Conservation (phyloP, 2,888 invertebrate species). For the Ellobium chinense region DNA sequence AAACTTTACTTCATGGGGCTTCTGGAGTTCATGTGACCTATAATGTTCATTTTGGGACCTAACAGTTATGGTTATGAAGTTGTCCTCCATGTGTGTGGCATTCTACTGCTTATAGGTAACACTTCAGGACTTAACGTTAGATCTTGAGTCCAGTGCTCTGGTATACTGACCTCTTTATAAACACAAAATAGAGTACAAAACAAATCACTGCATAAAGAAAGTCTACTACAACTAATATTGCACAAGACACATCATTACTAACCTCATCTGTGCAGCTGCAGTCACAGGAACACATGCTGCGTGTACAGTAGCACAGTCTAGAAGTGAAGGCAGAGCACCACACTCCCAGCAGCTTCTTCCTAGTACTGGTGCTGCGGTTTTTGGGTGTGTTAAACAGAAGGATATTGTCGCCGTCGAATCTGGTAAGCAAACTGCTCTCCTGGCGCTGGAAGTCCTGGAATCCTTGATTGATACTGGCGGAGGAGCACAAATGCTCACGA, state of each 20-base stretch:
- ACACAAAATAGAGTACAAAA: no score
- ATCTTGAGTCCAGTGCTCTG: no score
- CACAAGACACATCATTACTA: neutral
- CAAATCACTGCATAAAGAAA: no score
- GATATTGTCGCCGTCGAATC: constrained; percentile 18
- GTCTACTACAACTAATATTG: no score
- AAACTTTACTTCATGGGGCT: no score
- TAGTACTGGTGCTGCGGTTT: neutral
- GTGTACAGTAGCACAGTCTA: neutral
- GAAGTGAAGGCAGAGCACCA: neutral
- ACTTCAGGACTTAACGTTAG: no score
- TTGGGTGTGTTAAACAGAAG: constrained; percentile 4
- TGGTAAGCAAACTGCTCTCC: constrained; percentile 3
- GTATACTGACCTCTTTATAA: no score
- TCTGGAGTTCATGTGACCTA: no score
- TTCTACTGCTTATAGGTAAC: no score
- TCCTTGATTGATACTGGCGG: neutral
- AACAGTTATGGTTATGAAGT: no score
- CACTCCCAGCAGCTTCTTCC: neutral
- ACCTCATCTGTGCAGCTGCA: constrained; percentile 30
- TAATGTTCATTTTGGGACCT: no score
- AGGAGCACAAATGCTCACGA: neutral
- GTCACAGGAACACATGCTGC: neutral
- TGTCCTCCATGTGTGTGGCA: no score
- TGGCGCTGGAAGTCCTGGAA: constrained; percentile 16